Evolutionary conservation across 1,140 invertebrate species (phyloP).

Genomic region (Drosophila elegans): DNA sequence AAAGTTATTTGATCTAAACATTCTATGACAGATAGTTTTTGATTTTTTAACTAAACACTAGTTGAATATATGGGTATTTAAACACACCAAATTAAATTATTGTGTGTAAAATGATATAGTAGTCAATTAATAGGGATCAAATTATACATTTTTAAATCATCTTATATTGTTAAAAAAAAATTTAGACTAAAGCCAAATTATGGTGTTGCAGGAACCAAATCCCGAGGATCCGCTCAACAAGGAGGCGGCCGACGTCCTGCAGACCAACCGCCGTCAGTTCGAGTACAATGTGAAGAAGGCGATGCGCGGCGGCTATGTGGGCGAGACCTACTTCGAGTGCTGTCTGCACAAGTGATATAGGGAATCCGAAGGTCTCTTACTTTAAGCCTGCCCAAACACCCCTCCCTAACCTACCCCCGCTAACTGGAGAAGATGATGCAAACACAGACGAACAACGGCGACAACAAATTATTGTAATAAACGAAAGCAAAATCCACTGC

Average conservation of each 20-base stretch:
- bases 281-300: constrained; percentile 98
- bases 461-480: constrained; percentile 79
- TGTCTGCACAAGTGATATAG: constrained; percentile 97
- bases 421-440: constrained; percentile 36
- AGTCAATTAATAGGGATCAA: not conserved
- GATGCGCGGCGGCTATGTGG: constrained; percentile 97
- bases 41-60: too few species aligned
- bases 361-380: constrained; percentile 81
- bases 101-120: too few species aligned
- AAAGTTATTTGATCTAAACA: too few species aligned
- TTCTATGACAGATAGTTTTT: too few species aligned
- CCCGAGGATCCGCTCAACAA: constrained; percentile 99
- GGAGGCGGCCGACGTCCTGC: constrained; percentile 98
- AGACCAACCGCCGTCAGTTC: constrained; percentile 96
- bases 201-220: constrained; percentile 93
- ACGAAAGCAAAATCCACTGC: constrained; percentile 53
- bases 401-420: constrained; percentile 16
- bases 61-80: too few species aligned
- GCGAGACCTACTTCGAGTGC: constrained; percentile 96
- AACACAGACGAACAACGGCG: constrained; percentile 34
- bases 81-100: too few species aligned
- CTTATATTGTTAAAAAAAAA: not conserved
- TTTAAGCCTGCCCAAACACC: constrained; percentile 66
- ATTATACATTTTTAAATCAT: too few species aligned
- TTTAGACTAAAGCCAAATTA: not conserved